phyloP scores from a whole-genome alignment of 2,888 invertebrate genomes.

The Lutraria lutraria region DNA sequence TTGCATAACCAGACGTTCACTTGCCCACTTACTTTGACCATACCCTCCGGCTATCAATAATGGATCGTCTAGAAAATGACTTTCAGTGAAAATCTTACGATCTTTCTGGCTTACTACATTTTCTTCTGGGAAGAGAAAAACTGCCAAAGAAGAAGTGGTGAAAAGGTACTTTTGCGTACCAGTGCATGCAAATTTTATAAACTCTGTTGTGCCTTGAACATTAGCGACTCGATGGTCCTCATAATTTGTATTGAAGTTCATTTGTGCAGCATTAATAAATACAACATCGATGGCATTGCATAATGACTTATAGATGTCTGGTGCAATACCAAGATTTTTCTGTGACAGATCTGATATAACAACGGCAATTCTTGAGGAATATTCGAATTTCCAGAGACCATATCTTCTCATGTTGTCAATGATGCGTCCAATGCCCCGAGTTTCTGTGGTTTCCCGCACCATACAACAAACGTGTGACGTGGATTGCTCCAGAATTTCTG shows the following conservation, averaged over 20 bases:
- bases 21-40: slow-evolving; percentile 79
- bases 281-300: slow-evolving; percentile 73
- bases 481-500: slow-evolving; percentile 74
- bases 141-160: slow-evolving; percentile 76
- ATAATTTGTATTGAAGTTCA: slow-evolving; percentile 78
- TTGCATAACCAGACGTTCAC: slow-evolving; percentile 74
- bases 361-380: slow-evolving; percentile 70
- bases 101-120: slow-evolving; percentile 21
- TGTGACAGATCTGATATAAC: slow-evolving; percentile 76
- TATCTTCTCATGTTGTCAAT: slow-evolving; percentile 76
- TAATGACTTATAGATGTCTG: slow-evolving; percentile 72
- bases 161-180: slow-evolving; percentile 76
- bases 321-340: slow-evolving; percentile 73
- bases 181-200: slow-evolving; percentile 75
- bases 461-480: slow-evolving; percentile 76
- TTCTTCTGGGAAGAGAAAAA: slow-evolving; percentile 74
- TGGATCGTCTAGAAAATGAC: slow-evolving; percentile 73
- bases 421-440: slow-evolving; percentile 73
- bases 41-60: slow-evolving; percentile 73
- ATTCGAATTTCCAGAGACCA: slow-evolving; percentile 74
- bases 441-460: slow-evolving; percentile 75
- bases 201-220: slow-evolving; percentile 75
- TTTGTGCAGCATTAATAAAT: slow-evolving; percentile 77
- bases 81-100: slow-evolving; percentile 65
- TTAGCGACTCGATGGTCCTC: slow-evolving; percentile 75